Conservation (phyloP, 2,113 vertebrate species). For the Hippoglossus stenolepis region DNA sequence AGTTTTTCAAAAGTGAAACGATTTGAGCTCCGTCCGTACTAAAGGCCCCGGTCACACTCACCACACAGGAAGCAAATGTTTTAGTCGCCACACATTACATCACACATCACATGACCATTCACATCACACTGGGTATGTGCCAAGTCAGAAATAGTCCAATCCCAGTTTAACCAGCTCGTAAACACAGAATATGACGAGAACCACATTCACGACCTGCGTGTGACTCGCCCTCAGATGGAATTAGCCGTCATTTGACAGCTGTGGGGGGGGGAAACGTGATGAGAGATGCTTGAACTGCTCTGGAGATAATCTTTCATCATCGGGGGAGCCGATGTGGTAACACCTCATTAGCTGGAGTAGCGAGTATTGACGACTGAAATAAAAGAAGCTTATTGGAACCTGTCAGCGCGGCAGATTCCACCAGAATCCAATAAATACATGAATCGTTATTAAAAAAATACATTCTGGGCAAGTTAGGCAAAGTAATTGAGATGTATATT, state of each 20-base stretch:
- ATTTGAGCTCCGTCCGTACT: too few species aligned
- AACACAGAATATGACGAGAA: not conserved
- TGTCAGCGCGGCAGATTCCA: not conserved
- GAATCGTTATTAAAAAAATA: slow-evolving; percentile 3
- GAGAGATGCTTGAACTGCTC: slow-evolving; percentile 36
- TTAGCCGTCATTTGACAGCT: slow-evolving; percentile 43
- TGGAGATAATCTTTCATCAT: slow-evolving; percentile 23
- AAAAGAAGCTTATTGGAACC: slow-evolving; percentile 6
- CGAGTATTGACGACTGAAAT: slow-evolving; percentile 1
- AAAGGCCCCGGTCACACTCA: too few species aligned
- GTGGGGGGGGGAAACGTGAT: slow-evolving; percentile 7
- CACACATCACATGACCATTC: too few species aligned
- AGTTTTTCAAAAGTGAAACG: too few species aligned
- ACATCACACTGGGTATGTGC: too few species aligned
- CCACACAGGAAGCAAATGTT: too few species aligned
- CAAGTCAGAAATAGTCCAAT: too few species aligned
- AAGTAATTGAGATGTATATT: slow-evolving; percentile 6
- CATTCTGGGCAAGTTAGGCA: slow-evolving; percentile 2
- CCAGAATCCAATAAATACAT: slow-evolving; percentile 18
- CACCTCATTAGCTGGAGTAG: slow-evolving; percentile 28
- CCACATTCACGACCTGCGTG: not conserved
- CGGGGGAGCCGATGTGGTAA: slow-evolving; percentile 16
- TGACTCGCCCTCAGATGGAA: slow-evolving; percentile 12
- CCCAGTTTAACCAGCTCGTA: not conserved
- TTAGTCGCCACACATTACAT: too few species aligned